A percentile compares a stretch with the other conserved stretches of the same genome.
Conservation (phyloP, 2,888 invertebrate species). For the Melanostoma scalare region DNA sequence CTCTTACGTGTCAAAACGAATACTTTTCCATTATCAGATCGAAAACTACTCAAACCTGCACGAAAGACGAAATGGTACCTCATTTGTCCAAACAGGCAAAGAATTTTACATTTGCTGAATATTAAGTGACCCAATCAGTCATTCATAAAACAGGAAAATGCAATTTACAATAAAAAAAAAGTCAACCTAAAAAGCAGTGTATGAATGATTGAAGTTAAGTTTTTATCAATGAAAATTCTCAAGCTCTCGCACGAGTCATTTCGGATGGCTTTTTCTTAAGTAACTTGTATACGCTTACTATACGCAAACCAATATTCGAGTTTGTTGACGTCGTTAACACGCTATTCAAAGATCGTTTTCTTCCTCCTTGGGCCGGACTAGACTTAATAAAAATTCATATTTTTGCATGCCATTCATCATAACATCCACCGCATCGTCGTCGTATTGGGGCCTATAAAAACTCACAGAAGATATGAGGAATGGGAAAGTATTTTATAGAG, state of each 20-base stretch:
- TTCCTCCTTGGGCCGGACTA: neutral
- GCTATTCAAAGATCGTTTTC: constrained; percentile 28
- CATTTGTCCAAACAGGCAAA: neutral
- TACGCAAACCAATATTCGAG: constrained; percentile 23
- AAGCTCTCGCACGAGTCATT: neutral
- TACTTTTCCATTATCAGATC: neutral
- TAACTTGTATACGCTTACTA: neutral
- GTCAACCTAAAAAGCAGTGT: constrained; percentile 5
- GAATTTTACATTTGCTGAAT: constrained; percentile 5
- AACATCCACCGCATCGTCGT: constrained; percentile 3
- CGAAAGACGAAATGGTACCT: constrained; percentile 16
- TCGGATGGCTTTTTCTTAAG: neutral
- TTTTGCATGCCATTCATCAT: constrained; percentile 42
- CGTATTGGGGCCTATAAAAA: neutral
- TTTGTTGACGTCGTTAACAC: constrained; percentile 50
- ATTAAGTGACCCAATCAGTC: constrained; percentile 26
- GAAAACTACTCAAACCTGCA: constrained; percentile 7
- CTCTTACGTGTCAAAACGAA: constrained; percentile 9
- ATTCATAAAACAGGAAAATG: constrained; percentile 15
- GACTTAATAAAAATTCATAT: constrained; percentile 40
- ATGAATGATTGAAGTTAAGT: neutral
- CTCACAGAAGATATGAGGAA: neutral
- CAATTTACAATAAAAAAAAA: neutral
- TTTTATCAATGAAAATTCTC: constrained; percentile 47
- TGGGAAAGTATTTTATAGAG: constrained; percentile 14